Base-by-base conservation (phyloP, 2,888 invertebrate species). In the Apotomis turbidana region DNA sequence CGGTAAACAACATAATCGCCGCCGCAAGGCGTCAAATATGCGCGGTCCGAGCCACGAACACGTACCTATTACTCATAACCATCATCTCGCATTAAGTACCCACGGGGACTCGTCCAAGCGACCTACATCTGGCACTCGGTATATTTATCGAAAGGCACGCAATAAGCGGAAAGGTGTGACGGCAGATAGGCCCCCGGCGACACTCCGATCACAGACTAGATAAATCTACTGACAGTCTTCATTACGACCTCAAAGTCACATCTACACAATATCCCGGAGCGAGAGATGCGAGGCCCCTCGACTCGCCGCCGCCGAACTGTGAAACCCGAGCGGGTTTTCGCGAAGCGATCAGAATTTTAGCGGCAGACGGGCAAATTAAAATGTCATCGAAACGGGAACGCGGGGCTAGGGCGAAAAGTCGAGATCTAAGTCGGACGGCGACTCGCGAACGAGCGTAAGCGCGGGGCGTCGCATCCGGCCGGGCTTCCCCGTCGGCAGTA, bases 131-230 rank as follows among this genome's bases (percentile, higher is more conserved):
- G 83, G 88, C 85, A 89, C 85, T 87, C 85, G 88, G 89, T 90
- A 89, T 87, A 90, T 85, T 81, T 83, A 90, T 90, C 87, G 87
- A 90, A 93, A 93, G 93, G 93, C 93, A 93, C 93, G 88, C 91
- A 88, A 89, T 91, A 93, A 92, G 92, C 92, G 90, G 90, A 91
- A 88, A 90, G 88, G 88, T 90, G 90, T 90, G 90, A 90, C 88
- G 87, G 89, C 86, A 86, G 84, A 85, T 82, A 85, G 92, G 91
- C 92, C 92, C 92, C 92, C 91, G 92, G 92, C 92, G 91, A 90
- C 89, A 87, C 87, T 91, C 90, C 88, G 91, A 93, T 92, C 91
- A 93, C 92, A 93, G 92, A 92, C 92, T 93, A 93, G 92, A 91
- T 90, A 91, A 79, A 90, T 87, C 88, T 91, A 92, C 87, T 84